These are phyloP conservation scores for Leucophora obtusa DNA, from an alignment of 2,888 invertebrate genomes.

Conservation along the genomic window DNA sequence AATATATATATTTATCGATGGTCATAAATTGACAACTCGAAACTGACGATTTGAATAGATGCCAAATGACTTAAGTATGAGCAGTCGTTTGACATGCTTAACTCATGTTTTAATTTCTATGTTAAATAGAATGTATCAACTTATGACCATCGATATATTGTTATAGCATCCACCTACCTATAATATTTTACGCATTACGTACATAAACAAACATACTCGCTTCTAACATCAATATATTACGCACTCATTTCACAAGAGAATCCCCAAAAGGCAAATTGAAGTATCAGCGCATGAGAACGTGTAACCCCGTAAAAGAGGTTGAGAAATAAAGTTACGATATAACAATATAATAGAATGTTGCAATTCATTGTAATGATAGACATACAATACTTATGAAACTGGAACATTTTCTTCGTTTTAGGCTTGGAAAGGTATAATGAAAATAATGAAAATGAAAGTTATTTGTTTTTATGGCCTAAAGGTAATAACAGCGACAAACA, in stretches of 20 bases:
- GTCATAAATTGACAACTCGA: no score
- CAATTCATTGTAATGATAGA: constrained; percentile 61
- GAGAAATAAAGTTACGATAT: constrained; percentile 55
- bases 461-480: constrained; percentile 67
- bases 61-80: no score
- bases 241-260: constrained; percentile 29
- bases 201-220: constrained; percentile 27
- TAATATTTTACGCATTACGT: background rate
- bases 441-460: constrained; percentile 63
- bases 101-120: no score
- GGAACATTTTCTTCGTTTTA: background rate
- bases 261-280: constrained; percentile 61
- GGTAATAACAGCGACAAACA: constrained; percentile 64
- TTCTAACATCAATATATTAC: constrained; percentile 55
- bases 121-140: no score
- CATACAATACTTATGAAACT: constrained; percentile 52
- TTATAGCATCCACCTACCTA: constrained; percentile 35
- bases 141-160: background rate
- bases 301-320: constrained; percentile 14
- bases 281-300: constrained; percentile 27
- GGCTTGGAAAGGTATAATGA: constrained; percentile 39
- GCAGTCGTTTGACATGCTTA: no score
- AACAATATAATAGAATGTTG: constrained; percentile 61
- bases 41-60: no score
- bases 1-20: background rate